Evolutionary conservation across 2,797 vertebrate genomes (phyloP).

Genomic region (Sebastiscus albofasciatus): DNA sequence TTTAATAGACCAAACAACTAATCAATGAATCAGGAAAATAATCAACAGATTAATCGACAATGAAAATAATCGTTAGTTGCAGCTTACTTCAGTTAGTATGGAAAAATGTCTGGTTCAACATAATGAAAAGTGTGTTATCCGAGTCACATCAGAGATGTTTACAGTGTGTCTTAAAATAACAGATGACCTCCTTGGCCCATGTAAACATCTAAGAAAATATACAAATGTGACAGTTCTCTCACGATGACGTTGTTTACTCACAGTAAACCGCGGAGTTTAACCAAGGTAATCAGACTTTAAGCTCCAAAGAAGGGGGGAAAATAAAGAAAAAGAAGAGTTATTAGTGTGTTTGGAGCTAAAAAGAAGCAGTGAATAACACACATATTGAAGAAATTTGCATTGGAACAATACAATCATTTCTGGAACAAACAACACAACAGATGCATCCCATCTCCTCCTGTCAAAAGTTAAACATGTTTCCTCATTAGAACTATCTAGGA

Average conservation of each 20-base stretch:
- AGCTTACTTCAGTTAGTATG: background rate
- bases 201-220: slow-evolving; percentile 1
- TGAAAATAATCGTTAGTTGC: too few species aligned
- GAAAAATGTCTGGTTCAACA: background rate
- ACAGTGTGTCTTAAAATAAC: background rate
- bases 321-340: background rate
- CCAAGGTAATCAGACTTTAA: background rate
- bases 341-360: background rate
- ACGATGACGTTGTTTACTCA: slow-evolving; percentile 21
- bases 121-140: slow-evolving; percentile 9
- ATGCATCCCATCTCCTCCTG: slow-evolving; percentile 52
- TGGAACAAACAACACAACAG: slow-evolving; percentile 44
- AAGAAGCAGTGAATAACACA: background rate
- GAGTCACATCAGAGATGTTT: background rate
- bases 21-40: too few species aligned
- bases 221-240: slow-evolving; percentile 1
- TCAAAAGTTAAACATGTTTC: slow-evolving; percentile 49
- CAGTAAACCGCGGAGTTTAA: slow-evolving; percentile 10
- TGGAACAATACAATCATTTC: background rate
- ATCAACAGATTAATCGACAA: too few species aligned
- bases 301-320: background rate
- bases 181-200: slow-evolving; percentile 15
- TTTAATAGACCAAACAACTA: too few species aligned
- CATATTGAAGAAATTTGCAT: background rate
- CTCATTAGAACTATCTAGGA: slow-evolving; percentile 75